phyloP scores from a whole-genome alignment of 1,140 invertebrate genomes.

The Anoplolepis gracilipes region DNA sequence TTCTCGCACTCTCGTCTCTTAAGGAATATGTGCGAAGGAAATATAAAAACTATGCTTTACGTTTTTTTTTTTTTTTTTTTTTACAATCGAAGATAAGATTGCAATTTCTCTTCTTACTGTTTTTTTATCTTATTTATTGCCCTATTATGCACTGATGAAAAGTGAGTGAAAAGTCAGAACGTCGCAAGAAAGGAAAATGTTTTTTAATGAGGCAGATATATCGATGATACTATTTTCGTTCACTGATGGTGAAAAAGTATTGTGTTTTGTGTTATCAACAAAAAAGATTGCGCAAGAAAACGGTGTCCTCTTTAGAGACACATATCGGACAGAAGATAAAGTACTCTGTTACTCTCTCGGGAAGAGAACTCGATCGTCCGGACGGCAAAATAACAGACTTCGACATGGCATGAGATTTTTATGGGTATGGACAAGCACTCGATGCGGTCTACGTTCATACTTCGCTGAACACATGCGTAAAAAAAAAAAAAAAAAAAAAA shows the following conservation, averaged over 20 bases:
- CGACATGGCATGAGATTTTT: conserved; percentile 47
- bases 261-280: background rate
- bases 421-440: conserved; percentile 22
- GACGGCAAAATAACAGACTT: conserved; percentile 51
- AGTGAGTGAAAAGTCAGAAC: background rate
- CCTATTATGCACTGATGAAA: background rate
- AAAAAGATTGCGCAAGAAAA: background rate
- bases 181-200: background rate
- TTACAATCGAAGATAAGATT: background rate
- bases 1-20: background rate
- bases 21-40: background rate
- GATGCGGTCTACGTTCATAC: conserved; percentile 5
- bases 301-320: background rate
- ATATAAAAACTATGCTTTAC: background rate
- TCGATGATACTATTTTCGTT: background rate
- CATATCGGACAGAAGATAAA: conserved; percentile 38
- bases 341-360: background rate
- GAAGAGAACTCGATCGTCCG: background rate
- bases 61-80: background rate
- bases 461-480: background rate
- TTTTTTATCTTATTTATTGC: conserved; percentile 9
- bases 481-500: too few species aligned
- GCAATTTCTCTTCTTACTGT: background rate
- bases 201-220: background rate
- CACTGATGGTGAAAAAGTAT: background rate